These are phyloP conservation scores for Ischnus inquisitorius DNA, from an alignment of 2,888 invertebrate genomes.

Conservation along the genomic window DNA sequence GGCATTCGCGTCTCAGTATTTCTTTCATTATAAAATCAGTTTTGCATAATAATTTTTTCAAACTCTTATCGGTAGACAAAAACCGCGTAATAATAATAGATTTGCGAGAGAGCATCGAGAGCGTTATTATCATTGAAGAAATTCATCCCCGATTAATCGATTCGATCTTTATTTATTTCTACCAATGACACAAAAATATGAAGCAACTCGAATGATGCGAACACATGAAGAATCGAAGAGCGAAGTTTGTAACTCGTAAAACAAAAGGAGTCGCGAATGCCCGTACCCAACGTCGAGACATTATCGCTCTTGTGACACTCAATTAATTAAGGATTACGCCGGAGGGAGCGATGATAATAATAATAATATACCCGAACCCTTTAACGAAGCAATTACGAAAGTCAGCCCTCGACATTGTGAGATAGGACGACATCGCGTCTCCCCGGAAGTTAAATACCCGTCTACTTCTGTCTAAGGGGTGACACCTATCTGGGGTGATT, in stretches of 20 bases:
- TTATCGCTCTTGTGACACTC: conserved; percentile 45
- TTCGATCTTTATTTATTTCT: too few relatives aligned
- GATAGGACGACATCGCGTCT: conserved; percentile 21
- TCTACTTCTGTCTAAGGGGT: neutral
- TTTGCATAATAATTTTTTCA: too few relatives aligned
- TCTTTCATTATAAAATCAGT: too few relatives aligned
- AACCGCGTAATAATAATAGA: too few relatives aligned
- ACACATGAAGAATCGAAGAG: neutral
- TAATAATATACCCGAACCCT: conserved; percentile 29
- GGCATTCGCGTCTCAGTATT: too few relatives aligned
- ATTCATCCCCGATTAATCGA: too few relatives aligned
- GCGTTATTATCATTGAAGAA: too few relatives aligned
- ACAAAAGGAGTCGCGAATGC: conserved; percentile 12
- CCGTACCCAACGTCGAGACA: conserved; percentile 8
- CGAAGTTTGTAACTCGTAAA: conserved; percentile 4
- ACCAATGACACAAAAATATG: too few relatives aligned
- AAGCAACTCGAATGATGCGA: too few relatives aligned
- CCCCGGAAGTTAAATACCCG: conserved; percentile 17
- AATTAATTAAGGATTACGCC: conserved; percentile 50
- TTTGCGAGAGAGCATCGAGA: too few relatives aligned
- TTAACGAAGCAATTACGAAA: conserved; percentile 58
- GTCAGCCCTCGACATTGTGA: conserved; percentile 40
- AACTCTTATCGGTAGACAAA: too few relatives aligned
- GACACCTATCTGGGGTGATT: too few relatives aligned
- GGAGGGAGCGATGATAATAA: conserved; percentile 22